Evolutionary conservation across 2,113 vertebrate species (phyloP).

Genomic region (Nerophis ophidion): DNA sequence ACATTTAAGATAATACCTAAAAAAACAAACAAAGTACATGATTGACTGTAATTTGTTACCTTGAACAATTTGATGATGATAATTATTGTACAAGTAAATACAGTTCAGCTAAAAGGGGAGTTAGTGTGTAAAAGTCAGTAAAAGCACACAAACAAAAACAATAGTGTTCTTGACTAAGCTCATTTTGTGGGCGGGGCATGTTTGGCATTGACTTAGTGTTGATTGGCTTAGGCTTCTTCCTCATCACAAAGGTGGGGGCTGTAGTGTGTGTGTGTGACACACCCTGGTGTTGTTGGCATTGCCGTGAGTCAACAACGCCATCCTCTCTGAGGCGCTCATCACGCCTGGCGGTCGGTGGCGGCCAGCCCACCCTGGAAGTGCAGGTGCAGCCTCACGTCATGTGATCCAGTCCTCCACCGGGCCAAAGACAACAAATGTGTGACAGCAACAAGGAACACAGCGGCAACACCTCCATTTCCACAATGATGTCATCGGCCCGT

Average conservation of each 20-base stretch:
- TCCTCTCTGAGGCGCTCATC: conserved; percentile 53
- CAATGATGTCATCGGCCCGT: conserved; percentile 2
- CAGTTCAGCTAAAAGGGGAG: too few relatives aligned
- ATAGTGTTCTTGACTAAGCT: background rate
- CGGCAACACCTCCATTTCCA: conserved; percentile 9
- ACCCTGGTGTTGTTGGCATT: conserved; percentile 56
- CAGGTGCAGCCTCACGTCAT: conserved; percentile 64
- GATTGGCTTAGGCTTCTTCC: conserved; percentile 46
- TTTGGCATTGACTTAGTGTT: conserved; percentile 39
- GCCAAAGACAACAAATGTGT: conserved; percentile 48
- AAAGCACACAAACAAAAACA: background rate
- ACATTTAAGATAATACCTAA: too few relatives aligned
- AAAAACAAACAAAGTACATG: too few relatives aligned
- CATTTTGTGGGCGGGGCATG: conserved; percentile 30
- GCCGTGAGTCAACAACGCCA: conserved; percentile 58
- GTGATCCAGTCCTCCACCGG: conserved; percentile 44
- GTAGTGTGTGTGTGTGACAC: conserved; percentile 24
- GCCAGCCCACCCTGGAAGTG: conserved; percentile 41
- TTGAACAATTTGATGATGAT: too few relatives aligned
- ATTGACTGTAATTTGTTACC: too few relatives aligned
- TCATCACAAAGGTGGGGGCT: conserved; percentile 21
- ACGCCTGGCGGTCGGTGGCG: conserved; percentile 33
- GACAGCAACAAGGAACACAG: conserved; percentile 6
- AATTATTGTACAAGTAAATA: too few relatives aligned
- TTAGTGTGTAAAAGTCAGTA: background rate